Evolutionary conservation across 2,113 vertebrate genomes (phyloP).

Genomic region (Sturnus vulgaris): DNA sequence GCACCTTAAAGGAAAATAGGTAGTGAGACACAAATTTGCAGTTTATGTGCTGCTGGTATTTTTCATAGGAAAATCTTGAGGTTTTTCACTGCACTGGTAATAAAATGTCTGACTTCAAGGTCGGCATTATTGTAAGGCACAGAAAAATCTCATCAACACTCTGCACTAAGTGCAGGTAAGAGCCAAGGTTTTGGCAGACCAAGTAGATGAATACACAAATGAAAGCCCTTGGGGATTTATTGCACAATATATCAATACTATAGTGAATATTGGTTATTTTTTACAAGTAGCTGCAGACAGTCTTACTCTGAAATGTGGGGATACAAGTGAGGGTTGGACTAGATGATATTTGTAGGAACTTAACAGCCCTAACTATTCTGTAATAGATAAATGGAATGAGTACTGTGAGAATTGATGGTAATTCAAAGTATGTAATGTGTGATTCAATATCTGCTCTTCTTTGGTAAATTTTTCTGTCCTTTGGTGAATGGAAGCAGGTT

Average conservation of each 20-base stretch:
- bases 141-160: background rate
- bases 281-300: background rate
- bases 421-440: background rate
- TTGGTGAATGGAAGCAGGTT: background rate
- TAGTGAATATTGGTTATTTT: background rate
- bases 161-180: background rate
- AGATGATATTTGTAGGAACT: background rate
- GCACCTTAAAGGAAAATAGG: background rate
- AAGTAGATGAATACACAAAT: background rate
- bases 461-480: background rate
- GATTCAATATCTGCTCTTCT: background rate
- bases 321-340: background rate
- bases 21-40: background rate
- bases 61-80: background rate
- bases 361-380: background rate
- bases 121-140: background rate
- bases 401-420: background rate
- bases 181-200: background rate
- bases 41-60: background rate
- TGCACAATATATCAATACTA: background rate
- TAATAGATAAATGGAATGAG: background rate
- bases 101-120: background rate
- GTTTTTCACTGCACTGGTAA: background rate
- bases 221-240: background rate
- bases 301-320: background rate